Conservation (phyloP, 2,888 invertebrate genomes). For the Acleris literana region DNA sequence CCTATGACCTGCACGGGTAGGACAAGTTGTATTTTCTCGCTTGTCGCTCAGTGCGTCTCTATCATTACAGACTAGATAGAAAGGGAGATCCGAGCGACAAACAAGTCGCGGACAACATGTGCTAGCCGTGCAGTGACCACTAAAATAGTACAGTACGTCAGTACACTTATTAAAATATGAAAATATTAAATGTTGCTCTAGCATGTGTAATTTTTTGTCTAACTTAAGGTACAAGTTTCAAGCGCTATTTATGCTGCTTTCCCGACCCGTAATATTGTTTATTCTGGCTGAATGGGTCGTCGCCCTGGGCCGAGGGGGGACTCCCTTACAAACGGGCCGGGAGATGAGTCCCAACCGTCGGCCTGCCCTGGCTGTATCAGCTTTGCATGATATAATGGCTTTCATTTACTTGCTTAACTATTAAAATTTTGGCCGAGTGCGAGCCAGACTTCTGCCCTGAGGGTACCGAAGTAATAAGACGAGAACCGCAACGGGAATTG, state of each 20-base stretch:
- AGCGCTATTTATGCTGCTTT: slow-evolving; percentile 30
- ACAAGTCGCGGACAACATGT: too few species aligned
- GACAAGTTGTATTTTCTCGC: too few species aligned
- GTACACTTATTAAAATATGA: too few species aligned
- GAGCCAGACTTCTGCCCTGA: too few species aligned
- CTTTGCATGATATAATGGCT: not conserved
- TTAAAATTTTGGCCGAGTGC: not conserved
- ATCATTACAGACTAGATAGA: too few species aligned
- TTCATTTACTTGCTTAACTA: not conserved
- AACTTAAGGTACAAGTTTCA: slow-evolving; percentile 4
- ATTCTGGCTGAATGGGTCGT: slow-evolving; percentile 39
- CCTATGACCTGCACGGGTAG: too few species aligned
- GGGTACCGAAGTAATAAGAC: too few species aligned
- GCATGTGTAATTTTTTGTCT: not conserved
- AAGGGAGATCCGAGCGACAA: too few species aligned
- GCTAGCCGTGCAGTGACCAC: too few species aligned
- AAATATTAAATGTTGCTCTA: not conserved
- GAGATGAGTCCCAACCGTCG: slow-evolving; percentile 18
- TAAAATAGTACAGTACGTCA: too few species aligned
- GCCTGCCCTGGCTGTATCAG: slow-evolving; percentile 5
- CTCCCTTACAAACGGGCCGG: slow-evolving; percentile 31
- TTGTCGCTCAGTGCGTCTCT: too few species aligned
- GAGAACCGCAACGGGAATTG: too few species aligned
- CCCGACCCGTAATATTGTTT: slow-evolving; percentile 32
- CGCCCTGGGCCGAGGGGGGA: slow-evolving; percentile 35